Evolutionary conservation across 2,888 invertebrate species (phyloP).

Genomic region (Tinea trinotella): DNA sequence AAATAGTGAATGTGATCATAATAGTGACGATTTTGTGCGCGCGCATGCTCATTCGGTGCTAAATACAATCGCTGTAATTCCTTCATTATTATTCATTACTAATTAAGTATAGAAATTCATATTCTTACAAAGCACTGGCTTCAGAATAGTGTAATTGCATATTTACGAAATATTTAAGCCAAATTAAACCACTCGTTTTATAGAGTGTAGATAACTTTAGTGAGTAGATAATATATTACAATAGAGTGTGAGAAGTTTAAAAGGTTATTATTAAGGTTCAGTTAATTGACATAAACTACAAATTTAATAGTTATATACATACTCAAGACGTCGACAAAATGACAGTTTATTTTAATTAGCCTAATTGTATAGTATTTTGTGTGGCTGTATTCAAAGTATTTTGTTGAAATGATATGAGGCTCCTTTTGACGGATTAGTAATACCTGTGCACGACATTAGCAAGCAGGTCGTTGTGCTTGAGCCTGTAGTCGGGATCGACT

Average conservation of each 20-base stretch:
- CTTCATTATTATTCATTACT: slow-evolving; percentile 3
- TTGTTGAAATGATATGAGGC: slow-evolving; percentile 9
- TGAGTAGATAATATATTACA: slow-evolving; percentile 7
- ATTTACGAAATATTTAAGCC: neutral
- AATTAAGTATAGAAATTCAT: neutral
- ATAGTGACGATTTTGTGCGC: slow-evolving; percentile 33
- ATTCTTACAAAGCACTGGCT: slow-evolving; percentile 4
- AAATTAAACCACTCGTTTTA: slow-evolving; percentile 19
- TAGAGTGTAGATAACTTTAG: slow-evolving; percentile 16
- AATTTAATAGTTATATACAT: slow-evolving; percentile 3
- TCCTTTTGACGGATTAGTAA: slow-evolving; percentile 19
- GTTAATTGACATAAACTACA: slow-evolving; percentile 5
- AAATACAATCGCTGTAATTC: slow-evolving; percentile 1
- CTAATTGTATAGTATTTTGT: neutral
- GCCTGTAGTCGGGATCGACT: slow-evolving; percentile 90
- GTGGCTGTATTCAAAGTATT: neutral
- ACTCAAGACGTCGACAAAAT: neutral
- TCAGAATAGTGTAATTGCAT: slow-evolving; percentile 1
- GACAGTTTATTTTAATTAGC: neutral
- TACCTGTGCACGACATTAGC: slow-evolving; percentile 97
- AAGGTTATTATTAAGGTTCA: slow-evolving; percentile 6
- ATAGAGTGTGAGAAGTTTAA: slow-evolving; percentile 10
- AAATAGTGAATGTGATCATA: too few relatives aligned
- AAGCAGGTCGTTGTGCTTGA: slow-evolving; percentile 93
- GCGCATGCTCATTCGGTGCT: slow-evolving; percentile 64